Base-by-base conservation (phyloP, 2,797 vertebrate genomes). In the Tapera naevia region DNA sequence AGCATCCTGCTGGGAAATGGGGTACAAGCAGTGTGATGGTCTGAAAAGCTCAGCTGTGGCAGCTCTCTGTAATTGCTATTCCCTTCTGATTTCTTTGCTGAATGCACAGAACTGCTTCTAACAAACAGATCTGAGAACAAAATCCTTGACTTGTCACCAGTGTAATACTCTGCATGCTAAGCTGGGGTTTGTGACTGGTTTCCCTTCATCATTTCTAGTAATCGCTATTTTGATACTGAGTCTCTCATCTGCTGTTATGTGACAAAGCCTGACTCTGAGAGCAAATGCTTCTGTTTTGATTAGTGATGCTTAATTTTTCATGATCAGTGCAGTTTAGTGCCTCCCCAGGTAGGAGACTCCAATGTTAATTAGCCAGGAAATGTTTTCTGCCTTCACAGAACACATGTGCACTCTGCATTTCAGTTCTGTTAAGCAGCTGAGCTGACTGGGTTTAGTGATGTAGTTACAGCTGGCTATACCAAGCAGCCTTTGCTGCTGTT, bases 221-320 rank as follows among this genome's bases (percentile, higher is more conserved):
- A 13, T 39, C 43, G 15, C 57, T 45, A 4, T 56, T 48, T 48
- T 84, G 39, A 91, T 88, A 84, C 11, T 15, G 61, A 70, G 62
- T 78, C 67, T 94, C 61, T 82, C 7, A 6, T 92, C 92, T 96
- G 39, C 58, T 78, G 78, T 62, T 96, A 60, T 3, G 74, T 91
- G 73, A 80, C 54, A 83, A 74, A 86, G 74, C 57, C 79, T 69
- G 76, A 93, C 57, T 37, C 58, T 12, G 28, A 64, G 65, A 91
- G 76, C 61, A 86, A 92, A 74, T 46, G 48, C 61, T 88, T 80
- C 84, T 48, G 53, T 93, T 95, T 95, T 73, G 72, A 1, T n/a
- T n/a, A 18, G n/a, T 18, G 45, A 14, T 56, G 45, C 88, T 98
- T 94, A 97, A 97, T 97, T 97, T 97, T 98, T 97, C 88, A 97